Base-by-base conservation (phyloP, 2,888 invertebrate species). In the Harmothoe impar region DNA sequence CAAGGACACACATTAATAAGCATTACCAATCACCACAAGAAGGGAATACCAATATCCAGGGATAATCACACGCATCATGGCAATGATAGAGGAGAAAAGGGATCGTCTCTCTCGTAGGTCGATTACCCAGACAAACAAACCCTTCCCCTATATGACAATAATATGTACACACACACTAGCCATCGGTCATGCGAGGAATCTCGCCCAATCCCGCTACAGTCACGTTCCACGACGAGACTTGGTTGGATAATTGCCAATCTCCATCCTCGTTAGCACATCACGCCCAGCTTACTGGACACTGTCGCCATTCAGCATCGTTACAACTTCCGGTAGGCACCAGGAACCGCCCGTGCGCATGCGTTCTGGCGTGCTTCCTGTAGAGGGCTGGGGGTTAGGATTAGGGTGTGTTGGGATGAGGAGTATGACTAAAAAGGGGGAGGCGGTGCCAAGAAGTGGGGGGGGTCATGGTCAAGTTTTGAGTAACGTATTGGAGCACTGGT, bases 291-390 rank as follows among this genome's bases (percentile, higher is more conserved):
- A 29, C n/a, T 20, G 17, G 17, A n/a, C 68, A n/a, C n/a, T n/a
- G 68, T 5, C 68, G n/a, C 31, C 72, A 72, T 72, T 72, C 72
- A 1, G 72, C 72, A 72, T 72, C 72, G 25, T 72, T 72, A 72
- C 72, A 12, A 72, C 72, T 72, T 72, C 72, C 72, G 72, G 72
- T 72, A n/a, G 72, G n/a, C 68, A n/a, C n/a, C 68, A n/a, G n/a
- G n/a, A 12, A n/a, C 15, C 17, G 29, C 17, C 29, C 17, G 1
- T 72, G 72, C 25, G 72, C 72, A 72, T 72, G 72, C 72, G 72
- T 29, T 1, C 5, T 15, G 29, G 15, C 15, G 1, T 23, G 29
- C 72, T 25, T 5, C 25, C n/a, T 7, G 25, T 7, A 3, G n/a
- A 25, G 29, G 72, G 29, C 54, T 62, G 15, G 5, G 1, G 29